Evolutionary conservation across 2,113 vertebrate genomes (phyloP).

Genomic region (Cyrtonyx montezumae): DNA sequence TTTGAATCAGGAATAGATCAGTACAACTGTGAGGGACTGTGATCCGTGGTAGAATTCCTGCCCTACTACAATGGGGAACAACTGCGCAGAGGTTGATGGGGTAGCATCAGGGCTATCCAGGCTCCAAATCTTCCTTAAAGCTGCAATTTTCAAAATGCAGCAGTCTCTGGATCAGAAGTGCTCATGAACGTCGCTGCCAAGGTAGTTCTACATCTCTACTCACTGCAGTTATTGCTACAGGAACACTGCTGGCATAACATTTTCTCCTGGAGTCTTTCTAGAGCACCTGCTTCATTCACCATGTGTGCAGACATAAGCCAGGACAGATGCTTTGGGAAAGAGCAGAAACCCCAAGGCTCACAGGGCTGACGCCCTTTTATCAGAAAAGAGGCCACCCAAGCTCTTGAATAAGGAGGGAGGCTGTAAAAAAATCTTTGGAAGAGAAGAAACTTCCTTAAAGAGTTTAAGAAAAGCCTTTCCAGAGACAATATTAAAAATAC

Average conservation of each 20-base stretch:
- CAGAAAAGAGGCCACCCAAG: slow-evolving; percentile 56
- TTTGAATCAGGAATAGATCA: not conserved
- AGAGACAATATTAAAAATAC: slow-evolving; percentile 47
- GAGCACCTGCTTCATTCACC: slow-evolving; percentile 42
- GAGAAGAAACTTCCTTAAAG: slow-evolving; percentile 24
- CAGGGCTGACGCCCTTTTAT: slow-evolving; percentile 14
- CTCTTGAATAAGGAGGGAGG: not conserved
- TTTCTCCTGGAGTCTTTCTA: slow-evolving; percentile 39
- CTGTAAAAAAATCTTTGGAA: not conserved
- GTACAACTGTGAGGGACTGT: not conserved
- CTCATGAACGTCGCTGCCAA: slow-evolving; percentile 6
- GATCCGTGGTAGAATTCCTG: not conserved
- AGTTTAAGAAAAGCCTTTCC: slow-evolving; percentile 33
- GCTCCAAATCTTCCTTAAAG: not conserved
- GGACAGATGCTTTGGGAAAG: slow-evolving; percentile 19
- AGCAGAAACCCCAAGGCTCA: slow-evolving; percentile 31
- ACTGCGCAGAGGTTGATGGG: not conserved
- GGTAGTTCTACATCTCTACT: slow-evolving; percentile 20
- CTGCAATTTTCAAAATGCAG: not conserved
- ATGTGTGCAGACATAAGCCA: not conserved
- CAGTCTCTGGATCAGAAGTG: not conserved
- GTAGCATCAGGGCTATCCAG: not conserved
- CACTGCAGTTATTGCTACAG: not conserved
- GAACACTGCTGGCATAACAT: slow-evolving; percentile 26
- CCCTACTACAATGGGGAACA: not conserved